Evolutionary conservation across 2,113 vertebrate species (phyloP), one percentile per base, ranked within the genome.

Genomic region (Nerophis ophidion): DNA sequence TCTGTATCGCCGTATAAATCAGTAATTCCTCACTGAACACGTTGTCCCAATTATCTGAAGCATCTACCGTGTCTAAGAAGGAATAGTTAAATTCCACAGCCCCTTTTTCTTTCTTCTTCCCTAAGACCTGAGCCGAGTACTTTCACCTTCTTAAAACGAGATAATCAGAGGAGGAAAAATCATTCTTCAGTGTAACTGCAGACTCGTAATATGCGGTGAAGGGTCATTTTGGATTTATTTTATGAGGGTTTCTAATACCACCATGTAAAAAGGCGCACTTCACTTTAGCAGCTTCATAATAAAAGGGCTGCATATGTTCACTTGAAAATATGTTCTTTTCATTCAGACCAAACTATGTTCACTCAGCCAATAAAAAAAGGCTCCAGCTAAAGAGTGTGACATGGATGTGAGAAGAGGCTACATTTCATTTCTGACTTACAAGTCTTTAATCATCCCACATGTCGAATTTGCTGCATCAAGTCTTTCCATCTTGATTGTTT

Each of bases 1-100:
- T 46, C 56, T 56, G 54, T 42, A 44, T 56, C 54, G 33, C 38
- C 54, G 19, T 45, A 58, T 58, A 58, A 34, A 46, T 46, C 56
- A 58, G 19, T 46, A 40, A 46, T 58, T 46, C 42, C 56, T 45
- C 56, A 8, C 40, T 8, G 42, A 47, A 46, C 45, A 34, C 13
- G 45, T 16, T 13, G 38, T 19, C 15, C 5, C 47, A 48, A 44
- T 44, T 44, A 12, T 44, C 51, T 35, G 14, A 53, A 53, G 51
- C 51, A n/a, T 53, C 51, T n/a, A 13, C 33, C 4, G 51, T 53
- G 4, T 42, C 54, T 42, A 16, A 56, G 16, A 55, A 10, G 36
- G 53, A 55, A 56, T 56, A 16, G 40, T 56, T 56, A 42, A 56
- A 56, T 42, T 56, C 38, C 16, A 17, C 17, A 16, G 17, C 54